Conservation (phyloP, 2,888 invertebrate genomes). For the Sympetrum striolatum region DNA sequence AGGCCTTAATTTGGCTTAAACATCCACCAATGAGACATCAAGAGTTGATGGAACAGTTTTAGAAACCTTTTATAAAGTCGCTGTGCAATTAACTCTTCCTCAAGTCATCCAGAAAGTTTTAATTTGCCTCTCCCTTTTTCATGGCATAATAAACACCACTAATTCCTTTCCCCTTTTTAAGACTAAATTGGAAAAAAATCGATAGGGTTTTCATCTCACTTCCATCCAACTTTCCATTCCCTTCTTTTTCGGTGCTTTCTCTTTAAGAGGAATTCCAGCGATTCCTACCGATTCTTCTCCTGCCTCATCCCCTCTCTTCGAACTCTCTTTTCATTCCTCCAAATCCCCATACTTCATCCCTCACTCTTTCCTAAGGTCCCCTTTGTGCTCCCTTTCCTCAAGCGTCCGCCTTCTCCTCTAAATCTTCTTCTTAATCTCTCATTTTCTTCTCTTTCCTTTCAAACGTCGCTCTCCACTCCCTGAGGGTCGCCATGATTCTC, state of each 20-base stretch:
- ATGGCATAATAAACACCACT: no score
- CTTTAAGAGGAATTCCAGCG: not conserved
- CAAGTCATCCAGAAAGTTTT: no score
- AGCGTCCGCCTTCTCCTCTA: not conserved
- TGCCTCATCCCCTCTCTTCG: not conserved
- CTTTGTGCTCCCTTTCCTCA: no score
- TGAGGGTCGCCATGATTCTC: not conserved
- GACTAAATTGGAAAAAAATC: not conserved
- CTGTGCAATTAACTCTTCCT: no score
- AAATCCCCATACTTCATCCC: not conserved
- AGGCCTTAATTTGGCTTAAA: no score
- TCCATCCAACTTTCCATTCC: not conserved
- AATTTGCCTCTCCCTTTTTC: no score
- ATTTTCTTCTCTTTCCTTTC: not conserved
- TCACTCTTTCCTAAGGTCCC: not conserved
- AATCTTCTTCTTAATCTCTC: not conserved
- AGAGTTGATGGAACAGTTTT: no score
- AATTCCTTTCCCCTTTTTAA: not conserved
- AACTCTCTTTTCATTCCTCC: not conserved
- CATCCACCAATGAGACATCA: no score
- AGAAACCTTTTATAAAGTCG: no score
- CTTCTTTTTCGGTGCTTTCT: not conserved
- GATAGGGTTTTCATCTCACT: not conserved
- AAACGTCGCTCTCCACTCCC: not conserved
- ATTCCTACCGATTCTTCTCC: not conserved